phyloP scores from a whole-genome alignment of 2,113 vertebrate genomes.

The Seriola dumerili region DNA sequence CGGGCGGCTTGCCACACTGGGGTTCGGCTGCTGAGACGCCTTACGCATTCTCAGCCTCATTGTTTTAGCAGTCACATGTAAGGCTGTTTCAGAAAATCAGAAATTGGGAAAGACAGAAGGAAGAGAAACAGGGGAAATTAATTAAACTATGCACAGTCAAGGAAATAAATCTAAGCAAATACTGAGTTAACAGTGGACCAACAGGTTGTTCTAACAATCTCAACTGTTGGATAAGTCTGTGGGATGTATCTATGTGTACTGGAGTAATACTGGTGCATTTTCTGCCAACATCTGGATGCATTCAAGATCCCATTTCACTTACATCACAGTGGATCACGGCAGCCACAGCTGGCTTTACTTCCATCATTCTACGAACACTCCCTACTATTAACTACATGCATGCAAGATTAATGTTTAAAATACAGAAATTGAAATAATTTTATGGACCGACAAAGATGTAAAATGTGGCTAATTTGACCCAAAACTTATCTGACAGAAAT shows the following conservation, averaged over 20 bases:
- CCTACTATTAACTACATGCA: neutral
- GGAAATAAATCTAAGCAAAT: neutral
- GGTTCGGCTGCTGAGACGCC: constrained; percentile 93
- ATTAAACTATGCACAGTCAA: neutral
- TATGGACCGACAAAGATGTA: neutral
- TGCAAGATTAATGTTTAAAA: constrained; percentile 12
- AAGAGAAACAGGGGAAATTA: constrained; percentile 15
- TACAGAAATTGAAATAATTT: neutral
- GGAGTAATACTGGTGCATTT: constrained; percentile 52
- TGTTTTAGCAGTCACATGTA: constrained; percentile 92
- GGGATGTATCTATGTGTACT: constrained; percentile 35
- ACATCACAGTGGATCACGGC: constrained; percentile 75
- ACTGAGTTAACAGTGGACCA: neutral
- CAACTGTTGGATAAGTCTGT: neutral
- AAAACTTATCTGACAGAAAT: neutral
- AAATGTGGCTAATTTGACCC: neutral
- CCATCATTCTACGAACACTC: constrained; percentile 18
- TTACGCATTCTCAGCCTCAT: constrained; percentile 99
- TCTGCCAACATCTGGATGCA: constrained; percentile 83
- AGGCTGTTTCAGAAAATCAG: constrained; percentile 80
- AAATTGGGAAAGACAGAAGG: neutral
- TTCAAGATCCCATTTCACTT: constrained; percentile 83
- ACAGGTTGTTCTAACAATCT: constrained; percentile 4
- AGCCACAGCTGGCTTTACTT: constrained; percentile 76
- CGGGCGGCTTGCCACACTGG: constrained; percentile 85